These are phyloP conservation scores for Smutsia gigantea DNA, from an alignment of 2,797 vertebrate genomes.

Conservation along the genomic window DNA sequence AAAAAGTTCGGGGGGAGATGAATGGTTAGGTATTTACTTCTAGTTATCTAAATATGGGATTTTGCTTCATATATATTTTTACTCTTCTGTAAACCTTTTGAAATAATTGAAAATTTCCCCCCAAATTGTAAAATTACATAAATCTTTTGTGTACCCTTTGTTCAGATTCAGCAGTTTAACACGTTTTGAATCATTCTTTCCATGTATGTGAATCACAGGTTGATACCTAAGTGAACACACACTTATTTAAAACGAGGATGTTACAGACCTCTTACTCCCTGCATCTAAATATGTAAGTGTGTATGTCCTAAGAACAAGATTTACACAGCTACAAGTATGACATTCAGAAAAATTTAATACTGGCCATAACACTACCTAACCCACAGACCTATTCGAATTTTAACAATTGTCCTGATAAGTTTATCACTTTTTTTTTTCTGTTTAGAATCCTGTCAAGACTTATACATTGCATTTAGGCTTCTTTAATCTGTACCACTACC, in stretches of 20 bases:
- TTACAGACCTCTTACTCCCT: background rate
- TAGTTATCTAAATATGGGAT: background rate
- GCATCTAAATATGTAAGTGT: background rate
- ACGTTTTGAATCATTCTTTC: background rate
- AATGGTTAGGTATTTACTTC: background rate
- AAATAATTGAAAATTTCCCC: background rate
- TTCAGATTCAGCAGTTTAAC: background rate
- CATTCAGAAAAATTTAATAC: background rate
- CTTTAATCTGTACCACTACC: background rate
- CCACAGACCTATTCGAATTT: background rate
- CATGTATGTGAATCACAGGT: background rate
- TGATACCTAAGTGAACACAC: background rate
- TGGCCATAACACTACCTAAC: background rate
- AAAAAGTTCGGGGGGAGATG: background rate
- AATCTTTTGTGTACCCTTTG: background rate
- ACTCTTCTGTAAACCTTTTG: background rate
- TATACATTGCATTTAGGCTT: background rate
- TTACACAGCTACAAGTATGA: background rate
- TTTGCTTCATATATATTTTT: background rate
- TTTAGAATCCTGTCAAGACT: background rate
- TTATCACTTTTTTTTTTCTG: background rate
- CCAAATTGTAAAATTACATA: background rate
- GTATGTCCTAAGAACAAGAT: background rate
- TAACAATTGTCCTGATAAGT: background rate
- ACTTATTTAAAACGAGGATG: background rate